Evolutionary conservation across 2,113 vertebrate genomes (phyloP).

Genomic region (Micromys minutus): DNA sequence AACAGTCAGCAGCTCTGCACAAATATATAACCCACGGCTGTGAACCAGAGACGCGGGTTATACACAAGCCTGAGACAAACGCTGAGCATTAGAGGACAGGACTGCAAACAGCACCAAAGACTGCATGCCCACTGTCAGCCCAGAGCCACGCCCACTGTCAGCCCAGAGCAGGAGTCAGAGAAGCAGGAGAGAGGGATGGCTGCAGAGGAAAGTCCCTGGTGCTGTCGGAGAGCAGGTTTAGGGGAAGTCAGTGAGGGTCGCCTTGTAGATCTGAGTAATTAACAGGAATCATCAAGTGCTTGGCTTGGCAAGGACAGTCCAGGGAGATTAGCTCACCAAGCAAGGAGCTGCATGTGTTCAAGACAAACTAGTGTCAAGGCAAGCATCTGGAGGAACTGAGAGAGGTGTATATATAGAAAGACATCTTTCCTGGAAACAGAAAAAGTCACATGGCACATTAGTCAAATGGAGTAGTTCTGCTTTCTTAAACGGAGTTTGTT

Average conservation of each 20-base stretch:
- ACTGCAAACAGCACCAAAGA: not conserved
- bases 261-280: not conserved
- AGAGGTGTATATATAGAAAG: conserved; percentile 49
- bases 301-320: not conserved
- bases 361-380: conserved; percentile 16
- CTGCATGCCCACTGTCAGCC: not conserved
- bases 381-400: conserved; percentile 51
- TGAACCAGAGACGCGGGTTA: not conserved
- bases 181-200: not conserved
- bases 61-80: not conserved
- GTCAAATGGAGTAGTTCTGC: conserved; percentile 62
- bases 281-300: not conserved
- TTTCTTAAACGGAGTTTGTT: conserved; percentile 62
- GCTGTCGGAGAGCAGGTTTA: not conserved
- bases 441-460: conserved; percentile 52
- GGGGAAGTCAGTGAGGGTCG: not conserved
- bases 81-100: not conserved
- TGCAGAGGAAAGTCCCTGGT: not conserved
- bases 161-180: not conserved
- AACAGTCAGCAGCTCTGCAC: not conserved
- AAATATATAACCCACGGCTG: not conserved
- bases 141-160: not conserved
- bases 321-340: not conserved
- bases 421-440: conserved; percentile 53
- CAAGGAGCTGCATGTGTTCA: conserved; percentile 1